Percentiles rank a stretch among this genome's conserved stretches.
These are phyloP conservation scores for Pterois miles DNA, from an alignment of 2,797 vertebrate species.

Conservation along the genomic window DNA sequence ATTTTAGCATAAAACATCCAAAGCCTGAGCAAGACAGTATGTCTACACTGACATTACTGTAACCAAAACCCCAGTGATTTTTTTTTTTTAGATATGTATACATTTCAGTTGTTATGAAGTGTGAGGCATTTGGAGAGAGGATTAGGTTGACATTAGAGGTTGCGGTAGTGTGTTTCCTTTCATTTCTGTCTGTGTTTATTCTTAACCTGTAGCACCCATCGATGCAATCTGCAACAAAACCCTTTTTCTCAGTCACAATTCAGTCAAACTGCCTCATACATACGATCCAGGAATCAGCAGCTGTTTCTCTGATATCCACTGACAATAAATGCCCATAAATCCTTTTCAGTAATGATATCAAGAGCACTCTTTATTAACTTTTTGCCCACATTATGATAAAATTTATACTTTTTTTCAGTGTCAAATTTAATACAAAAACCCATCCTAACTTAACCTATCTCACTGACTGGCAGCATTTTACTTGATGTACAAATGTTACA, in stretches of 20 bases:
- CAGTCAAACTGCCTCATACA: neutral
- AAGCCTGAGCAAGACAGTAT: conserved; percentile 8
- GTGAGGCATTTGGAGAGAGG: conserved; percentile 1
- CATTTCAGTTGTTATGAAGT: conserved; percentile 21
- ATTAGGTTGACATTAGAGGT: conserved; percentile 12
- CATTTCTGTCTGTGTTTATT: conserved; percentile 7
- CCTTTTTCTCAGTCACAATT: neutral
- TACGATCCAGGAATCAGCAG: neutral
- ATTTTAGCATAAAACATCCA: conserved; percentile 9
- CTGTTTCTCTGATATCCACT: neutral
- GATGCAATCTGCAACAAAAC: conserved; percentile 5
- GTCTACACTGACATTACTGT: conserved; percentile 4
- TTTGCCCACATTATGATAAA: too few relatives aligned
- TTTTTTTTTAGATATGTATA: neutral
- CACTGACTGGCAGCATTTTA: too few relatives aligned
- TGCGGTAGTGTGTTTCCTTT: conserved; percentile 6
- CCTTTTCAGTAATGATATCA: too few relatives aligned
- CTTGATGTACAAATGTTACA: too few relatives aligned
- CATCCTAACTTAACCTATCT: too few relatives aligned
- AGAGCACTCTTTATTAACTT: too few relatives aligned
- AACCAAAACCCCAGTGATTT: conserved; percentile 19
- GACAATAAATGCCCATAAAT: neutral
- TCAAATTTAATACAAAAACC: too few relatives aligned
- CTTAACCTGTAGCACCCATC: conserved; percentile 1
- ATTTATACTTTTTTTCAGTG: too few relatives aligned